Percentiles rank a stretch among this genome's conserved stretches.
Conservation (phyloP, 2,113 vertebrate genomes). For the Phyllostomus hastatus region DNA sequence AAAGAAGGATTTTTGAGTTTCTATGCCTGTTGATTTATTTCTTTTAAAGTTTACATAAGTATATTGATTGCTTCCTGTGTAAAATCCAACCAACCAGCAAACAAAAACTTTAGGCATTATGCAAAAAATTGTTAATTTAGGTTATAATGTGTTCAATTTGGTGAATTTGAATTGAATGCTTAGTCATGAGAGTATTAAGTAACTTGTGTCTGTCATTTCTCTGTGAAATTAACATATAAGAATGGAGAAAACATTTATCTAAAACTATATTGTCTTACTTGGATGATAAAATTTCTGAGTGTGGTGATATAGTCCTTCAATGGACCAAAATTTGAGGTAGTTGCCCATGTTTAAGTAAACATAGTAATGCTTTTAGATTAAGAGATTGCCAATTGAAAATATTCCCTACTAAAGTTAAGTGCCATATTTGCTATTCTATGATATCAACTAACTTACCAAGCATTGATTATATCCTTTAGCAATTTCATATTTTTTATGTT, state of each 20-base stretch:
- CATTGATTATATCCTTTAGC: slow-evolving; percentile 51
- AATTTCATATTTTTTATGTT: not conserved
- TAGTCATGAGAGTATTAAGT: slow-evolving; percentile 53
- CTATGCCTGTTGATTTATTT: not conserved
- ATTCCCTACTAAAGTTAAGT: slow-evolving; percentile 45
- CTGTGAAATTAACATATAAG: slow-evolving; percentile 39
- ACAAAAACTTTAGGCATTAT: not conserved
- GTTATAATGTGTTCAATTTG: slow-evolving; percentile 6
- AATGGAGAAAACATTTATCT: slow-evolving; percentile 46
- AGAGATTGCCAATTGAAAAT: not conserved
- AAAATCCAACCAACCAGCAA: not conserved
- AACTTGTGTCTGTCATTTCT: slow-evolving; percentile 45
- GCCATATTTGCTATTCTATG: slow-evolving; percentile 51
- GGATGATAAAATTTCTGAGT: slow-evolving; percentile 47
- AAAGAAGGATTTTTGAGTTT: not conserved
- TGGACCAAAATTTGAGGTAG: not conserved
- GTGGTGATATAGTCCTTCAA: slow-evolving; percentile 28
- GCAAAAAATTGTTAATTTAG: not conserved
- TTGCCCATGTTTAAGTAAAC: slow-evolving; percentile 53
- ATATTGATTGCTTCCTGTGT: not conserved
- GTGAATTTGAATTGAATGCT: slow-evolving; percentile 13
- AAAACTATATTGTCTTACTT: slow-evolving; percentile 24
- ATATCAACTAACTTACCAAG: slow-evolving; percentile 51
- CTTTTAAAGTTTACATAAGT: not conserved
- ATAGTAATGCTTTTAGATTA: not conserved